Percentiles rank a stretch among this genome's conserved stretches.
These are phyloP conservation scores for Lutjanus argentimaculatus DNA, from an alignment of 2,797 vertebrate species.

Conservation along the genomic window DNA sequence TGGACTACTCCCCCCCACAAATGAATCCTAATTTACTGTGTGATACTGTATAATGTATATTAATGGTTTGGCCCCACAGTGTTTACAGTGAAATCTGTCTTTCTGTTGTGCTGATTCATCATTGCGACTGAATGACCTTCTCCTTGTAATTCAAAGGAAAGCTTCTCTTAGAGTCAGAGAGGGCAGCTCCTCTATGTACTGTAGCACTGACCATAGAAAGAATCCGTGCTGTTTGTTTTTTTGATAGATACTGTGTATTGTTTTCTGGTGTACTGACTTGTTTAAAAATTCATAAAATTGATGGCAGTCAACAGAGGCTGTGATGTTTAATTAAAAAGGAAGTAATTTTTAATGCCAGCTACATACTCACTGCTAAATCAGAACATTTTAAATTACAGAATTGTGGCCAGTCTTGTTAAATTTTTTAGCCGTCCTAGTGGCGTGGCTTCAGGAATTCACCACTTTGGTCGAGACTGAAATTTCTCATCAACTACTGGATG, in stretches of 20 bases:
- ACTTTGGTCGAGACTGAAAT: neutral
- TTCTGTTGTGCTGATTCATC: conserved; percentile 39
- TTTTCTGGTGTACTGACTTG: neutral
- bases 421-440: neutral
- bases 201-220: neutral
- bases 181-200: neutral
- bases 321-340: conserved; percentile 18
- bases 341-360: neutral
- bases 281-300: neutral
- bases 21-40: conserved; percentile 1
- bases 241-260: neutral
- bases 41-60: conserved; percentile 33
- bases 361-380: neutral
- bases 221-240: neutral
- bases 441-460: neutral
- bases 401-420: too few relatives aligned
- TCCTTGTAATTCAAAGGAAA: conserved; percentile 20
- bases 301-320: neutral
- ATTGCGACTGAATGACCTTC: conserved; percentile 8
- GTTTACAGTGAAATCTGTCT: conserved; percentile 30
- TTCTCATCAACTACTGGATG: neutral
- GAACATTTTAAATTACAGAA: neutral
- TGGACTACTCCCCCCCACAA: neutral
- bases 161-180: neutral
- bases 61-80: conserved; percentile 19